Percentiles rank a stretch among this genome's conserved stretches.
These are phyloP conservation scores for Saccopteryx bilineata DNA, from an alignment of 2,113 vertebrate genomes.

Conservation along the genomic window DNA sequence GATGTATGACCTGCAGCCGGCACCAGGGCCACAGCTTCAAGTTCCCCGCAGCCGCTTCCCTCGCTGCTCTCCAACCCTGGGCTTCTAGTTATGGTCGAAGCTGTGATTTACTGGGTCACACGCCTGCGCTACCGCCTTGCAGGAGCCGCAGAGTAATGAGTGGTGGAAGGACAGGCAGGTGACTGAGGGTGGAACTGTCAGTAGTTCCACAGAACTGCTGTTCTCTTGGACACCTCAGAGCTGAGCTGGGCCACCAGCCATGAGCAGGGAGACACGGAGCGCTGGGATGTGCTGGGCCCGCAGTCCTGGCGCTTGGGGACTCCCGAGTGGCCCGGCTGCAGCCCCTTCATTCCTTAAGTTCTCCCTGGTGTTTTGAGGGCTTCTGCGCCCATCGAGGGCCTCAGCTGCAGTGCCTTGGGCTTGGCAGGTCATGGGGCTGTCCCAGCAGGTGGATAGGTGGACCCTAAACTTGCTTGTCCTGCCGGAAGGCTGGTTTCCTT, in stretches of 20 bases:
- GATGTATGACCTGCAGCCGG: neutral
- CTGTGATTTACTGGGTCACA: neutral
- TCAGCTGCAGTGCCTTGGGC: neutral
- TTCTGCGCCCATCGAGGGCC: neutral
- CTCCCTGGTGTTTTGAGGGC: neutral
- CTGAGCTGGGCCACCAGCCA: neutral
- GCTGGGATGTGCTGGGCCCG: neutral
- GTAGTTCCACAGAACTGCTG: neutral
- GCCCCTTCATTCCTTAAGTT: neutral
- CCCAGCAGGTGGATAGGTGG: neutral
- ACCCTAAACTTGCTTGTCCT: neutral
- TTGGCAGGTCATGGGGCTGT: neutral
- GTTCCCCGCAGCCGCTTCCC: neutral
- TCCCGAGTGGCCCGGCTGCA: neutral
- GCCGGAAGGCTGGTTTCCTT: neutral
- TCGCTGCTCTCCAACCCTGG: neutral
- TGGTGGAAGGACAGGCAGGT: neutral
- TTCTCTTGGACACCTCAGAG: conserved; percentile 65
- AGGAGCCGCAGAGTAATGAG: too few species aligned
- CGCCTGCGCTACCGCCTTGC: neutral
- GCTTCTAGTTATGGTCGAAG: neutral
- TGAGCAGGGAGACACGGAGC: neutral
- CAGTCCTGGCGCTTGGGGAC: neutral
- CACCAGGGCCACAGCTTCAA: neutral
- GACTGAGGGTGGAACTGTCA: neutral